These are phyloP conservation scores for Cyrtorhinus lividipennis DNA, from an alignment of 1,140 invertebrate genomes.

Conservation along the genomic window DNA sequence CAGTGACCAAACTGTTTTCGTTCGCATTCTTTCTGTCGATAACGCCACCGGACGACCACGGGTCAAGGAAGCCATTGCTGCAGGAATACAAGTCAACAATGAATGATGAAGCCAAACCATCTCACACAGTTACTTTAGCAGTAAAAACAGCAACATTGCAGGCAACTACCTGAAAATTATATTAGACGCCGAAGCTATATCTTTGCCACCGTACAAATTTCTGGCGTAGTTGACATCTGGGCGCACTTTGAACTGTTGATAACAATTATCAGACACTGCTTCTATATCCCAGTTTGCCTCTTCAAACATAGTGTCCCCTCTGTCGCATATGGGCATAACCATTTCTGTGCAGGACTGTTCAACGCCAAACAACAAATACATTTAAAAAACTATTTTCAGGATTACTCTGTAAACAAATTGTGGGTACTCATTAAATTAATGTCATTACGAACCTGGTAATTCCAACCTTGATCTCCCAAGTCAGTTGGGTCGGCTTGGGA, in stretches of 20 bases:
- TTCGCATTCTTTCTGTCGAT: no score
- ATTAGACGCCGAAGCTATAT: slow-evolving; percentile 53
- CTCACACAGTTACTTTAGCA: not conserved
- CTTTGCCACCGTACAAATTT: slow-evolving; percentile 65
- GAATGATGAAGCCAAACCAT: no score
- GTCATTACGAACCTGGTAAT: slow-evolving; percentile 64
- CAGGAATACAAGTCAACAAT: slow-evolving; percentile 26
- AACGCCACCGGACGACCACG: slow-evolving; percentile 85
- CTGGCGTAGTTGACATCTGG: slow-evolving; percentile 50
- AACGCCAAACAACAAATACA: not conserved
- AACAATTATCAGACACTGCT: slow-evolving; percentile 46
- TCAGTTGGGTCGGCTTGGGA: slow-evolving; percentile 32
- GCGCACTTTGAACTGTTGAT: slow-evolving; percentile 48
- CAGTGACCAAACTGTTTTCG: slow-evolving; percentile 33
- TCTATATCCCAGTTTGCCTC: slow-evolving; percentile 56
- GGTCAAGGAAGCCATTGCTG: slow-evolving; percentile 82
- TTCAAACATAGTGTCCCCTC: slow-evolving; percentile 77
- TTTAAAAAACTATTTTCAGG: not conserved
- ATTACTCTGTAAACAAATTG: no score
- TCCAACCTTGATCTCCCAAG: slow-evolving; percentile 57
- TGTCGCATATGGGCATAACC: slow-evolving; percentile 82
- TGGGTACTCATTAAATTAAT: no score
- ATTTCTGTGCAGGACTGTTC: slow-evolving; percentile 82
- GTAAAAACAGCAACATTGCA: not conserved
- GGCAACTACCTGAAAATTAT: slow-evolving; percentile 58